A percentile compares a stretch with the other conserved stretches of the same genome.
Conservation (phyloP, 2,797 vertebrate species). For the Enoplosus armatus region DNA sequence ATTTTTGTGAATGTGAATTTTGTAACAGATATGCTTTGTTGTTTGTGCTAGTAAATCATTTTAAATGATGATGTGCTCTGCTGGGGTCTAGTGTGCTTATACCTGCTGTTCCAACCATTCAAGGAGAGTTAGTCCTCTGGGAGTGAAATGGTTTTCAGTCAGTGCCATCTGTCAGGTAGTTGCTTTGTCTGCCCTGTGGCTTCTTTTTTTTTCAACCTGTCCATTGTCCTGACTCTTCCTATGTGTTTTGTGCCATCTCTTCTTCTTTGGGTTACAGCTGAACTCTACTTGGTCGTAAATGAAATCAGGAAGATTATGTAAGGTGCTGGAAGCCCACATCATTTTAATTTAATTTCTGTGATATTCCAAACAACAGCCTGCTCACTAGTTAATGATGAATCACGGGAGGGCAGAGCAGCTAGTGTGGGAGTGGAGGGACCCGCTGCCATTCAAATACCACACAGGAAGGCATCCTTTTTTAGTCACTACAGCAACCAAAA, state of each 20-base stretch:
- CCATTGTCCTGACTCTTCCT: conserved; percentile 25
- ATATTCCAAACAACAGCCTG: background rate
- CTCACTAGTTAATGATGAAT: conserved; percentile 30
- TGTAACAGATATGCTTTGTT: conserved; percentile 7
- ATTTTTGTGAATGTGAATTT: conserved; percentile 7
- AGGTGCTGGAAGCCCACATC: conserved; percentile 16
- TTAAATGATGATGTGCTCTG: conserved; percentile 29
- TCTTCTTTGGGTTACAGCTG: background rate
- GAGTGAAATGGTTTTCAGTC: conserved; percentile 19
- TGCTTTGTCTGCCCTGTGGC: background rate
- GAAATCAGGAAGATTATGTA: background rate
- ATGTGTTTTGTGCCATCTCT: background rate
- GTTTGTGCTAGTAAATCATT: conserved; percentile 13
- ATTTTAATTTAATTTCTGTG: conserved; percentile 24
- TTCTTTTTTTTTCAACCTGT: background rate
- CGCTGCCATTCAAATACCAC: conserved; percentile 24
- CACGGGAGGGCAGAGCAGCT: conserved; percentile 26
- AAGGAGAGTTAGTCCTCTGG: conserved; percentile 16
- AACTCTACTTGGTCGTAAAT: background rate
- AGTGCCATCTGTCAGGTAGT: conserved; percentile 29
- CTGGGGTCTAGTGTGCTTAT: conserved; percentile 16
- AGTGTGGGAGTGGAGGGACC: conserved; percentile 11
- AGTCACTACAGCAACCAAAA: conserved; percentile 29
- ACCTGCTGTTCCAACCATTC: conserved; percentile 36
- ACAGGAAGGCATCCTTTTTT: conserved; percentile 23